Conservation (phyloP, 2,113 vertebrate species). For the Crotalus helleri region DNA sequence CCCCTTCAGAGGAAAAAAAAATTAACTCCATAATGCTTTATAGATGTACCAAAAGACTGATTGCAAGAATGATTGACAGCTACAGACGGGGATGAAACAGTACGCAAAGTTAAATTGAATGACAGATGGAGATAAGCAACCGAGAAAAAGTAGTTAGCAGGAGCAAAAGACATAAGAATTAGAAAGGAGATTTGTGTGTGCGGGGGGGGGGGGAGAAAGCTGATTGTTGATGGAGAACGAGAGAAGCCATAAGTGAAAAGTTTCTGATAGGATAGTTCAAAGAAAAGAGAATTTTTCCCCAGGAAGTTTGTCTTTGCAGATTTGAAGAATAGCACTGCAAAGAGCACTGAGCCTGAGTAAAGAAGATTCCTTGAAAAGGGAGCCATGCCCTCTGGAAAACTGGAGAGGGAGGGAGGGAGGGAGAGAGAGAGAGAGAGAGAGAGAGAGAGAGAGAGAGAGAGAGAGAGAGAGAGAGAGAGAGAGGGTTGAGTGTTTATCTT, state of each 20-base stretch:
- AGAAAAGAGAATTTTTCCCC: not conserved
- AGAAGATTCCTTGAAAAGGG: not conserved
- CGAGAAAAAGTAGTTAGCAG: not conserved
- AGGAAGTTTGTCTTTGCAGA: not conserved
- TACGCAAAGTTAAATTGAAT: not conserved
- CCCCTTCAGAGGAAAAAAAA: not conserved
- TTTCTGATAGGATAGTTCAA: not conserved
- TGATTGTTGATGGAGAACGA: not conserved
- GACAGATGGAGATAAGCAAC: not conserved
- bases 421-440: no score
- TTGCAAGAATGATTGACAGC: not conserved
- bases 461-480: no score
- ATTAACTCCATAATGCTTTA: not conserved
- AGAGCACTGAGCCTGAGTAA: not conserved
- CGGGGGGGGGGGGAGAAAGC: rapidly evolving
- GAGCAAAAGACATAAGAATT: not conserved
- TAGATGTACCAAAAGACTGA: not conserved
- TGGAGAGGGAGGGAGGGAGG: no score
- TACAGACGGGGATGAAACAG: not conserved
- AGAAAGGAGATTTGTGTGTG: not conserved
- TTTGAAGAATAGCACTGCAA: not conserved
- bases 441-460: no score
- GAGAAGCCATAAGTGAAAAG: not conserved
- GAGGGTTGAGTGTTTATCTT: not conserved
- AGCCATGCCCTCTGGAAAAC: not conserved